These are phyloP conservation scores for Cepaea hortensis DNA, from an alignment of 2,888 invertebrate species.

Conservation along the genomic window DNA sequence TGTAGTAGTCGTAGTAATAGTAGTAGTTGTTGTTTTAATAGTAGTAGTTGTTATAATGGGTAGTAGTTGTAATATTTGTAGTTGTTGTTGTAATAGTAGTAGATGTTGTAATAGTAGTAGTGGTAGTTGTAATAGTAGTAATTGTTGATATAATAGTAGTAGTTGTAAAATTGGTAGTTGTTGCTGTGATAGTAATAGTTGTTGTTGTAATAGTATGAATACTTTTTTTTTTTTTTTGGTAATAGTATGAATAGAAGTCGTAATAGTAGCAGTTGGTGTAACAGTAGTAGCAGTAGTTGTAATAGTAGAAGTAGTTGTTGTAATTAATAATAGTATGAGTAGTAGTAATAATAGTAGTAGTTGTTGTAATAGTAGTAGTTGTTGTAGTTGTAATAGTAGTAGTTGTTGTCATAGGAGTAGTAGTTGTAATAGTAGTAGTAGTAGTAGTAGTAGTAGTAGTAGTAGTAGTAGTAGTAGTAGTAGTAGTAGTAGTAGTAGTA, in stretches of 20 bases:
- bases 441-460: background rate
- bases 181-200: background rate
- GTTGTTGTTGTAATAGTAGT: too few species aligned
- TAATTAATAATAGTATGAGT: too few species aligned
- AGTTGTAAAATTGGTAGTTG: background rate
- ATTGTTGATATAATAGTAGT: too few species aligned
- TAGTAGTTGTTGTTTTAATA: too few species aligned
- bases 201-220: too few species aligned
- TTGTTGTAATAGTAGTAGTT: background rate
- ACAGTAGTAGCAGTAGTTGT: background rate
- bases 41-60: too few species aligned
- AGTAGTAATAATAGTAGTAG: background rate
- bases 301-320: background rate
- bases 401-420: background rate
- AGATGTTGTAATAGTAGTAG: background rate
- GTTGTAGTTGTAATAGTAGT: background rate
- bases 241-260: background rate
- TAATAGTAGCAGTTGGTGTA: constrained; percentile 4
- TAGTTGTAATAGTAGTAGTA: background rate
- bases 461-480: background rate
- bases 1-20: too few species aligned
- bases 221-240: too few species aligned
- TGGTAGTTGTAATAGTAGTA: background rate
- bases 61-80: too few species aligned
- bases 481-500: background rate